Evolutionary conservation across 1,140 invertebrate species (phyloP), one percentile per base, ranked within the genome.

Genomic region (Polyergus mexicanus): DNA sequence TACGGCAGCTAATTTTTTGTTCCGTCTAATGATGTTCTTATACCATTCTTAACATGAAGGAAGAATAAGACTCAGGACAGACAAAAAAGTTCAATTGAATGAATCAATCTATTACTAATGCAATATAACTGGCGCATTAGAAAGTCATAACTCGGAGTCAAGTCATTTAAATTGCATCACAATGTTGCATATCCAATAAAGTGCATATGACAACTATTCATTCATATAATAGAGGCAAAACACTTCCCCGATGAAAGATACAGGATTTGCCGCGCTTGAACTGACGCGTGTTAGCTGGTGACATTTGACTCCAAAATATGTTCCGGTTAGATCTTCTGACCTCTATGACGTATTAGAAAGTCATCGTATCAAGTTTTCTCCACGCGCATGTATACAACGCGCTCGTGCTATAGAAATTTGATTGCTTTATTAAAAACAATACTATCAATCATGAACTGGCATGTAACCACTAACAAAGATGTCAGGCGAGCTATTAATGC

Each of bases 181-280:
- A 72, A 60, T 60, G 38, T 74, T 60, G 78, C 68, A 56, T 74
- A 54, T 62, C 38, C 28, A 60, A 83, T 83, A 83, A 83, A 83
- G 66, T 83, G 78, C 78, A 74, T 60, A 47, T 35, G 78, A 83
- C 78, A 83, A 69, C 78, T 38, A 72, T 74, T 83, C 78, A 83
- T 83, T 74, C 19, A 25, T 68, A 80, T 69, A 80, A 80, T 74
- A 35, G 54, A 60, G 68, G 68, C 68, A 38, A 32, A 35, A 71
- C 54, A 69, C 54, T 41, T 74, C 28, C 44, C 6, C 78, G 78
- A 60, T 72, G 38, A 83, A 44, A 83, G 68, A 83, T 60, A 60
- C 35, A 44, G 54, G n/a, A n/a, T 60, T 60, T 13, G 19, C 19
- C 38, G 38, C 44, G 44, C 0, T 51, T 51, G 68, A 32, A 32